These are phyloP conservation scores for Gisinianus flammeolus DNA, from an alignment of 2,888 invertebrate genomes.

Conservation along the genomic window DNA sequence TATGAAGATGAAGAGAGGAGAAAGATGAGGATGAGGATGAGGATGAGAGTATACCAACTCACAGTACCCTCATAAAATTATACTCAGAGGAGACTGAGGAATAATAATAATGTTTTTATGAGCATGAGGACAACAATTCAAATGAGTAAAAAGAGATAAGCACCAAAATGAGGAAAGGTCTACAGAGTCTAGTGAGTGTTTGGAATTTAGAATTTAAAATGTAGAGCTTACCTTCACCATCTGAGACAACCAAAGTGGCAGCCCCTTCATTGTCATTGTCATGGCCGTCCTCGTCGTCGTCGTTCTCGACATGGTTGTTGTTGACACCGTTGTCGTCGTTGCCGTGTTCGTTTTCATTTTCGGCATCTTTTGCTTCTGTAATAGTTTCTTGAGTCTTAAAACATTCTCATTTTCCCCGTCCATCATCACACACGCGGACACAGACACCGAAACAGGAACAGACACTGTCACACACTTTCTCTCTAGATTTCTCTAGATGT, in stretches of 20 bases:
- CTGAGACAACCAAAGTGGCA: neutral
- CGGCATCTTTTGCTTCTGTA: neutral
- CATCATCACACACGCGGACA: too few species aligned
- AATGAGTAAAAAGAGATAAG: slow-evolving; percentile 24
- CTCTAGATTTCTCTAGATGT: too few species aligned
- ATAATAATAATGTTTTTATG: slow-evolving; percentile 34
- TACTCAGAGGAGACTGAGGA: slow-evolving; percentile 21
- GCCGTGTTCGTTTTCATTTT: neutral
- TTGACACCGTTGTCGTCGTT: neutral
- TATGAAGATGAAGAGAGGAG: too few species aligned
- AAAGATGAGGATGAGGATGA: too few species aligned
- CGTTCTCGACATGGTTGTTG: neutral
- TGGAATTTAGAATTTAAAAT: too few species aligned
- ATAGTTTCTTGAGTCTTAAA: neutral
- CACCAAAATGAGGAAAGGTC: neutral
- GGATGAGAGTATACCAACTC: too few species aligned
- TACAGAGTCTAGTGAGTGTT: too few species aligned
- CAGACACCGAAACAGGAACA: too few species aligned
- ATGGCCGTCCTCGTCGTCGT: neutral
- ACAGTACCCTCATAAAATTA: slow-evolving; percentile 22
- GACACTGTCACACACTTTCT: neutral
- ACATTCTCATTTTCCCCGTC: neutral
- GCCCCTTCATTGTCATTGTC: neutral
- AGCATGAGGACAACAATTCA: slow-evolving; percentile 33
- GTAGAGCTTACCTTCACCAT: slow-evolving; percentile 25